Conservation (phyloP, 2,113 vertebrate genomes). For the Ginglymostoma cirratum region DNA sequence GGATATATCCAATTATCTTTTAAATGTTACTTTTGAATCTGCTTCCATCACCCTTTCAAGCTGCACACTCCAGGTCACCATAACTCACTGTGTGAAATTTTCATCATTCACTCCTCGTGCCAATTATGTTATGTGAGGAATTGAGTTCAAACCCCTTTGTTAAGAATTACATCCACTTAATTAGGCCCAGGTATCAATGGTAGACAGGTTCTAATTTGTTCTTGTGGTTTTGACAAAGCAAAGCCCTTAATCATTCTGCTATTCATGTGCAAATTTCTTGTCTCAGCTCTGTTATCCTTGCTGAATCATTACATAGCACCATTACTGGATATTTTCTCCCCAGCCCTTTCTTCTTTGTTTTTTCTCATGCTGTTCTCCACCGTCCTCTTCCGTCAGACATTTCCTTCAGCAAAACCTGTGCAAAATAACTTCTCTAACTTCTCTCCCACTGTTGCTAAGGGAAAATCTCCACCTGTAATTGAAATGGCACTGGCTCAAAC, state of each 20-base stretch:
- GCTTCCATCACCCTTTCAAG: neutral
- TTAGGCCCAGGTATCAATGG: neutral
- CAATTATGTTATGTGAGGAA: neutral
- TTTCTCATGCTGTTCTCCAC: neutral
- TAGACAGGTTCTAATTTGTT: neutral
- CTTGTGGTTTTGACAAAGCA: neutral
- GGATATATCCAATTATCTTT: neutral
- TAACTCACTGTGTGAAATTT: neutral
- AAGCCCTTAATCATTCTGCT: neutral
- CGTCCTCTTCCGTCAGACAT: too few relatives aligned
- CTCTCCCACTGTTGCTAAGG: neutral
- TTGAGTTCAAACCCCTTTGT: neutral
- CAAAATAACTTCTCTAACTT: neutral
- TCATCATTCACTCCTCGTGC: neutral
- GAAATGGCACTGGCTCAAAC: neutral
- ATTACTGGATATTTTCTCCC: neutral
- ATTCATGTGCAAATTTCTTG: neutral
- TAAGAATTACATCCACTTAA: neutral
- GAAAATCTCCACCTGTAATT: neutral
- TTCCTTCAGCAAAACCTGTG: neutral
- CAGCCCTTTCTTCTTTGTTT: neutral
- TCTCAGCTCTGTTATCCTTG: neutral
- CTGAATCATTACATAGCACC: neutral
- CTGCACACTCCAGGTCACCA: too few relatives aligned
- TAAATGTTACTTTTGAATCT: neutral